Base-by-base conservation (phyloP, 2,113 vertebrate genomes). In the Oreotragus oreotragus region DNA sequence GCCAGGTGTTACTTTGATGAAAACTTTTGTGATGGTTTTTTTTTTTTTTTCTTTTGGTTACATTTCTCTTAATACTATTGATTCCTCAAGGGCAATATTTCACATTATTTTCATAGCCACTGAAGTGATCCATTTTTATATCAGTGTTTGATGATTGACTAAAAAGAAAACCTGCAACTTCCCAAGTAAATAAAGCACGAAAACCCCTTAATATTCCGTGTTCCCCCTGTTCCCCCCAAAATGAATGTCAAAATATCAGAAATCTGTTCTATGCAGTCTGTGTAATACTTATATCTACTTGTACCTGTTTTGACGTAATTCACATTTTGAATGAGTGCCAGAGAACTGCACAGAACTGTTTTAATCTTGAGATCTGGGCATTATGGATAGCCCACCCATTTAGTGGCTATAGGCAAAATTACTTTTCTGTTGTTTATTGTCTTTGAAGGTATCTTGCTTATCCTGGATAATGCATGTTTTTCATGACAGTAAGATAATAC, bases 381-480 rank as follows among this genome's bases (percentile, higher is more conserved):
- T 94, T 95, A 77, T 73, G 85, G 76, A 39, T 95, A 81, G 2
- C 45, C 10, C 51, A 81, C 36, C 88, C 55, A 58, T 93, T 91
- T 93, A 96, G 84, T 95, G 30, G 19, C 55, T 93, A 7, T 96
- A 83, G 66, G 79, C 73, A 88, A 88, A 94, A 93, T 49, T 2
- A 62, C 1, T 93, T 96, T 94, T 94, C n/a, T 96, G 10, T 91
- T 97, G 30, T 93, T 36, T 23, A 33, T 91, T 94, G 53, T 91
- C 45, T 93, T 96, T 96, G 88, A 96, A 84, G 79, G 45, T 73
- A 39, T 45, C 49, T 88, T 47, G 73, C 39, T 96, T 94, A 92
- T 47, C 19, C 53, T 21, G 11, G 45, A 39, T 30, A 84, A 5
- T 85, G 21, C 55, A 12, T 73, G 64, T 85, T 60, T 94, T 95